These are phyloP conservation scores for Scopus umbretta DNA, from an alignment of 2,113 vertebrate species.

Conservation along the genomic window DNA sequence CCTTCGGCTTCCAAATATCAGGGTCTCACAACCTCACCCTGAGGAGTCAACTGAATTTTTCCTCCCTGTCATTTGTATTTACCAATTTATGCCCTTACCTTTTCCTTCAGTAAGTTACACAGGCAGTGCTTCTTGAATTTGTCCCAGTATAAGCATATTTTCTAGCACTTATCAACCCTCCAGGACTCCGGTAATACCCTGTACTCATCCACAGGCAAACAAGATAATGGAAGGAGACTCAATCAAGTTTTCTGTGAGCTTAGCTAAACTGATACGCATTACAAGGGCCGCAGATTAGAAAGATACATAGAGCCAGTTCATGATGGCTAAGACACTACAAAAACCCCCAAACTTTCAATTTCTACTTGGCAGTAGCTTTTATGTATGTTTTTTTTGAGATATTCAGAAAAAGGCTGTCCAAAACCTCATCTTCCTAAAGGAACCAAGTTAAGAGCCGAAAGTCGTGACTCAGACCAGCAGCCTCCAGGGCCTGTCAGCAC, in stretches of 20 bases:
- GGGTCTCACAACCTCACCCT: accelerated
- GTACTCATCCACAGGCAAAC: background rate
- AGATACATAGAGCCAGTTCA: background rate
- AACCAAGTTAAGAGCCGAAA: background rate
- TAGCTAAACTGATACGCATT: background rate
- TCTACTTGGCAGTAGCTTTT: background rate
- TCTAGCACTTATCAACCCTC: background rate
- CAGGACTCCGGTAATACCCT: background rate
- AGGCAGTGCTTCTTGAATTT: background rate
- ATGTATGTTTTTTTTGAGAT: background rate
- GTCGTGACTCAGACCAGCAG: background rate
- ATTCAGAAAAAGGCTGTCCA: background rate
- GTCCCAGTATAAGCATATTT: background rate
- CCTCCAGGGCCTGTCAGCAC: background rate
- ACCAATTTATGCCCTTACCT: background rate
- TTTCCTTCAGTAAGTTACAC: background rate
- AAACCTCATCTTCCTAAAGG: background rate
- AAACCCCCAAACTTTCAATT: background rate
- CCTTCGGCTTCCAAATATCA: background rate
- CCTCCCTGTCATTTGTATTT: background rate
- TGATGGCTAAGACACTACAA: background rate
- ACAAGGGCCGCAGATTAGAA: background rate
- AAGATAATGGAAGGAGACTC: background rate
- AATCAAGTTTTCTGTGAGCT: background rate
- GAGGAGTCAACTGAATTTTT: background rate